Conservation (phyloP, 1,140 invertebrate species). For the Listronotus bonariensis region DNA sequence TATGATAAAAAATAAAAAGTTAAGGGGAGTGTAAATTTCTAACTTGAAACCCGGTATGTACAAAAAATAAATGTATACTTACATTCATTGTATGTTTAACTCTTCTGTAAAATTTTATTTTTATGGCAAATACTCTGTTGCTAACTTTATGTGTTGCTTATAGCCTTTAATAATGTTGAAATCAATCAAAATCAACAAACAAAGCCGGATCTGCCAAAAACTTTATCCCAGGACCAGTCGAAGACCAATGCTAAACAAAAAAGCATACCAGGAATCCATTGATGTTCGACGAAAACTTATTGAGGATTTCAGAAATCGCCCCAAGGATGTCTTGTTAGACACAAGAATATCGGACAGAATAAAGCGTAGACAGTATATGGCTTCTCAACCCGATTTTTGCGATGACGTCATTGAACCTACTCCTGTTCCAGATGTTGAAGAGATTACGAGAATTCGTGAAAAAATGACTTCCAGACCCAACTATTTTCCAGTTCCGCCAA, state of each 20-base stretch:
- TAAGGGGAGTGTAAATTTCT: too few species aligned
- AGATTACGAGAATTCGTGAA: slow-evolving; percentile 14
- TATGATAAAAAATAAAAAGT: too few species aligned
- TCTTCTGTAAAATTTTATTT: too few species aligned
- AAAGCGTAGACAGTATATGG: slow-evolving; percentile 35
- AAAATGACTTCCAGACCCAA: not conserved
- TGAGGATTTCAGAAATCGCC: slow-evolving; percentile 22
- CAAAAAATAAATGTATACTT: too few species aligned
- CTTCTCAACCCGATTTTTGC: slow-evolving; percentile 35
- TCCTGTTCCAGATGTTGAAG: slow-evolving; percentile 9
- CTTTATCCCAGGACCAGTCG: not conserved
- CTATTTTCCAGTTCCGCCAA: not conserved
- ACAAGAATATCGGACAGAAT: slow-evolving; percentile 49
- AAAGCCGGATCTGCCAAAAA: not conserved
- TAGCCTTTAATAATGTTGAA: too few species aligned
- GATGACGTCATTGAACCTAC: slow-evolving; percentile 21
- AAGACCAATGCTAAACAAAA: not conserved
- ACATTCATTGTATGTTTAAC: too few species aligned
- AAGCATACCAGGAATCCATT: not conserved
- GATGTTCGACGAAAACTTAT: slow-evolving; percentile 10
- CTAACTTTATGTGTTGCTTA: too few species aligned
- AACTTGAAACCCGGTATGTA: too few species aligned
- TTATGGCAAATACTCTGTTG: too few species aligned
- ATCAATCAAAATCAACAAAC: too few species aligned
- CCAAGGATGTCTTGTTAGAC: slow-evolving; percentile 13